phyloP scores from a whole-genome alignment of 2,888 invertebrate species.

The Brachyptera risi region DNA sequence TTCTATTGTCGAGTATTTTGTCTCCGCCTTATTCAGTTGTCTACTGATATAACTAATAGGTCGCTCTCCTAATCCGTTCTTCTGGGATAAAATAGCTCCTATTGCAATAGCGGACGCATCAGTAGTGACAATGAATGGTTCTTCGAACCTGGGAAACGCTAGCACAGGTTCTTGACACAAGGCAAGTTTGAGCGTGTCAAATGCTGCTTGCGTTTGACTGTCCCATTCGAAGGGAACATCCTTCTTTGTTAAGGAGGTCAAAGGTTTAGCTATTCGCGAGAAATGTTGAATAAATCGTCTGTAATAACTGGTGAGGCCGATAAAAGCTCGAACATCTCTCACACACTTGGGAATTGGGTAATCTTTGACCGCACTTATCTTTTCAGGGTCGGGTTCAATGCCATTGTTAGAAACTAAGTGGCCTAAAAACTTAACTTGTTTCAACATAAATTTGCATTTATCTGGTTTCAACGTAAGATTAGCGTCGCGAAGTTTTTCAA shows the following conservation, averaged over 20 bases:
- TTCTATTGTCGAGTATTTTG: constrained; percentile 23
- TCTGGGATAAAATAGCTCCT: constrained; percentile 28
- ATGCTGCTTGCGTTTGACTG: background rate
- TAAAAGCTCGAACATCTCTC: background rate
- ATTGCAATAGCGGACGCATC: constrained; percentile 29
- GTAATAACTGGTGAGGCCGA: constrained; percentile 2
- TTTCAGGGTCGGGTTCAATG: background rate
- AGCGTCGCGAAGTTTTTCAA: background rate
- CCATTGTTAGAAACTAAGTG: background rate
- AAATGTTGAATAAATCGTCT: background rate
- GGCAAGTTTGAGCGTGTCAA: background rate
- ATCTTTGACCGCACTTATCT: background rate
- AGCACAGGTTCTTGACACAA: background rate
- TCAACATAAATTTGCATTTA: background rate
- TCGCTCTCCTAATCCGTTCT: constrained; percentile 8
- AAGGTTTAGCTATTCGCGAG: background rate
- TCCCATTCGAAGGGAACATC: background rate
- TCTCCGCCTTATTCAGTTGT: constrained; percentile 2
- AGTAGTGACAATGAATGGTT: background rate
- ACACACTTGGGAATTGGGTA: background rate
- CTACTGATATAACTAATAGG: constrained; percentile 27
- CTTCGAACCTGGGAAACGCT: background rate
- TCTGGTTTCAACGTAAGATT: background rate
- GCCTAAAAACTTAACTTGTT: background rate
- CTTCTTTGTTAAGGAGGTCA: background rate